Conservation (phyloP, 1,140 invertebrate species). For the Drosophila kohkoa region DNA sequence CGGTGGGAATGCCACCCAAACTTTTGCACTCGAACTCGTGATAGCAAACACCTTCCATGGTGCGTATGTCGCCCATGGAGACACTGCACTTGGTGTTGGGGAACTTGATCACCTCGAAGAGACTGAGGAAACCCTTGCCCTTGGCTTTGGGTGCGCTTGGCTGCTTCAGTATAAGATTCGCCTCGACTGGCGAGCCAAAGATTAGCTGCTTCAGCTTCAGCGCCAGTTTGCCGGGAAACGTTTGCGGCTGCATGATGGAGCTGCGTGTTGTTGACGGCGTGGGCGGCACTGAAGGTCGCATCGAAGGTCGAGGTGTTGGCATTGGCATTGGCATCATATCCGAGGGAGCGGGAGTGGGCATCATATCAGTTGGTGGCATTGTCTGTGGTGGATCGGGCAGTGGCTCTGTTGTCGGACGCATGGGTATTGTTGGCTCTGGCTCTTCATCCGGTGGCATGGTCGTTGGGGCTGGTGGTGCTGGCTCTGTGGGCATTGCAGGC, state of each 20-base stretch:
- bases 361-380: constrained; percentile 47
- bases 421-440: constrained; percentile 69
- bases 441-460: constrained; percentile 45
- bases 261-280: constrained; percentile 52
- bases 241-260: constrained; percentile 62
- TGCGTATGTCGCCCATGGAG: constrained; percentile 76
- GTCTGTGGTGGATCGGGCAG: constrained; percentile 14
- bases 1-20: constrained; percentile 87
- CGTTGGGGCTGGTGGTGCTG: constrained; percentile 16
- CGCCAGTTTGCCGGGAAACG: constrained; percentile 28
- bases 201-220: constrained; percentile 65
- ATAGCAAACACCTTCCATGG: constrained; percentile 88
- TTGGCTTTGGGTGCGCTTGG: constrained; percentile 59
- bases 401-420: constrained; percentile 50
- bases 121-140: constrained; percentile 87
- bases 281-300: constrained; percentile 36
- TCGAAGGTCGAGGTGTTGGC: constrained; percentile 50
- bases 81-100: constrained; percentile 88
- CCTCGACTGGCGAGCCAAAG: constrained; percentile 67
- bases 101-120: constrained; percentile 91
- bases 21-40: constrained; percentile 88
- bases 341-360: constrained; percentile 22
- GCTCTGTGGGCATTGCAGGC: constrained; percentile 48
- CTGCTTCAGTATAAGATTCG: constrained; percentile 75
- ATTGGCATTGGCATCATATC: constrained; percentile 49